These are phyloP conservation scores for Drosophila insularis DNA, from an alignment of 1,140 invertebrate species.

Conservation along the genomic window DNA sequence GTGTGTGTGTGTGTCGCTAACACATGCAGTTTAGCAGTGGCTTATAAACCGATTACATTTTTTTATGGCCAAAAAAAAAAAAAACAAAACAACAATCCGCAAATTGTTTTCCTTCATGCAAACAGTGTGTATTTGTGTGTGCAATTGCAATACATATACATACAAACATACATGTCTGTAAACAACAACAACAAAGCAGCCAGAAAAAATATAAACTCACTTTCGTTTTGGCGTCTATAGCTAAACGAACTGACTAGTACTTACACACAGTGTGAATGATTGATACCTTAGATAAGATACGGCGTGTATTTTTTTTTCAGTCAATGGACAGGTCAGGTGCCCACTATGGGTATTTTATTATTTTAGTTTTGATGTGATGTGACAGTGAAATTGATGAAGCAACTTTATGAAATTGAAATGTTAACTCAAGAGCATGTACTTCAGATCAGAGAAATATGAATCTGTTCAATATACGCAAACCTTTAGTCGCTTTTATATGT, in stretches of 20 bases:
- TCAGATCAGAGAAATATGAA: not conserved
- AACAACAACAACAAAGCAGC: not conserved
- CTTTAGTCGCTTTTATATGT: not conserved
- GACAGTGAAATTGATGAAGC: not conserved
- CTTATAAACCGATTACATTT: slow-evolving; percentile 64
- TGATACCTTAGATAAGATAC: slow-evolving; percentile 67
- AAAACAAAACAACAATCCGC: slow-evolving; percentile 28
- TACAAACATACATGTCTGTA: not conserved
- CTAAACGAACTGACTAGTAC: slow-evolving; percentile 1
- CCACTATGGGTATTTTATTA: not conserved
- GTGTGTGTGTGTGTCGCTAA: not conserved
- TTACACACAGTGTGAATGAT: slow-evolving; percentile 30
- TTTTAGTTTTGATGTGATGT: not conserved
- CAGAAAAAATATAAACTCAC: slow-evolving; percentile 38
- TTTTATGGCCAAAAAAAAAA: slow-evolving; percentile 37
- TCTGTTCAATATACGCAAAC: not conserved
- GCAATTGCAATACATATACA: slow-evolving; percentile 32
- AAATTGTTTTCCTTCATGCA: slow-evolving; percentile 4
- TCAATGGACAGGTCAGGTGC: slow-evolving; percentile 35
- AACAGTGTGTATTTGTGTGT: slow-evolving; percentile 9
- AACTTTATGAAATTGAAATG: not conserved
- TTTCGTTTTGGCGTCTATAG: slow-evolving; percentile 43
- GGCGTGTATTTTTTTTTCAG: slow-evolving; percentile 11
- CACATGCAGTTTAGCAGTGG: slow-evolving; percentile 39
- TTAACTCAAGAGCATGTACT: not conserved